phyloP scores from a whole-genome alignment of 2,888 invertebrate species.

The Polyommatus iphigenia region DNA sequence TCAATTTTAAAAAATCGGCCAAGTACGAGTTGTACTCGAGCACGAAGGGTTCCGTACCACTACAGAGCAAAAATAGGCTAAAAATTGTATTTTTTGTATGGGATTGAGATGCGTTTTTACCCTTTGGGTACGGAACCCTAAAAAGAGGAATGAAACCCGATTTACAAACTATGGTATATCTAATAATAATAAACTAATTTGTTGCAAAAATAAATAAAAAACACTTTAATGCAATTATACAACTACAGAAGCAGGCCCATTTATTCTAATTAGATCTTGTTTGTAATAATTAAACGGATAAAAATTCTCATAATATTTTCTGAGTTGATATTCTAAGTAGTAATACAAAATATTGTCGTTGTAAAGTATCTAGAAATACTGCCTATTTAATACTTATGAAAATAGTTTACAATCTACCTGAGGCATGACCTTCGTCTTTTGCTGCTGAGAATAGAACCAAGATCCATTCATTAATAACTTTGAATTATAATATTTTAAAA shows the following conservation, averaged over 20 bases:
- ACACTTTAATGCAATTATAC: background rate
- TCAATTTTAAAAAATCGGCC: too few relatives aligned
- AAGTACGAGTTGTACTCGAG: too few relatives aligned
- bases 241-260: background rate
- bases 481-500: background rate
- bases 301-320: background rate
- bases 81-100: too few relatives aligned
- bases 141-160: background rate
- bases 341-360: conserved; percentile 5
- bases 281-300: background rate
- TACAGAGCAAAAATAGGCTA: too few relatives aligned
- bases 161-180: too few relatives aligned
- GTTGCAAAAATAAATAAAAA: background rate
- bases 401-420: background rate
- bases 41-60: too few relatives aligned
- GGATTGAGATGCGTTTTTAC: too few relatives aligned
- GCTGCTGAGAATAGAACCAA: background rate
- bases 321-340: background rate
- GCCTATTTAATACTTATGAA: background rate
- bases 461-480: background rate
- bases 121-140: too few relatives aligned
- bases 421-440: background rate
- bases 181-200: background rate
- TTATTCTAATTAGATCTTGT: background rate
- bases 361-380: background rate